Evolutionary conservation across 1,140 invertebrate genomes (phyloP).

Genomic region (Lordiphosa clarofinis): DNA sequence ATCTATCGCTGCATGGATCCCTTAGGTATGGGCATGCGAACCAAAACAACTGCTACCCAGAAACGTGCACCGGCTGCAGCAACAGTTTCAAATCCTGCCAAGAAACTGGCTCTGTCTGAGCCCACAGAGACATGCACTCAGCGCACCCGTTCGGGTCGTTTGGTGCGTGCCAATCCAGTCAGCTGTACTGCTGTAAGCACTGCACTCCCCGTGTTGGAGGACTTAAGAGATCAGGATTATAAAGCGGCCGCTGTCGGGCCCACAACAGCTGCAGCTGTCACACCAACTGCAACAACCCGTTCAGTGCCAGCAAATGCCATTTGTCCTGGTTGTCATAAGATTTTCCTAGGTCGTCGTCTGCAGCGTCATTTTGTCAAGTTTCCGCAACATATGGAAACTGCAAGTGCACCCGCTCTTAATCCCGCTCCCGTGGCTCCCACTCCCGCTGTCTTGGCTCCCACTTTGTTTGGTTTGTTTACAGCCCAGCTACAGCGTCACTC

Average conservation of each 20-base stretch:
- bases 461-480: conserved; percentile 59
- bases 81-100: conserved; percentile 4
- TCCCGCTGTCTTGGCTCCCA: conserved; percentile 13
- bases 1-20: conserved; percentile 68
- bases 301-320: conserved; percentile 58
- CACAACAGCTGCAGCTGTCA: neutral
- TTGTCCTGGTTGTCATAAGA: conserved; percentile 71
- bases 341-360: conserved; percentile 67
- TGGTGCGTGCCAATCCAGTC: conserved; percentile 44
- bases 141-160: conserved; percentile 53
- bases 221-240: conserved; percentile 61
- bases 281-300: conserved; percentile 10
- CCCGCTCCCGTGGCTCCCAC: neutral
- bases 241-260: conserved; percentile 12
- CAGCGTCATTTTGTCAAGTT: conserved; percentile 69
- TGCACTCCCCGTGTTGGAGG: conserved; percentile 34
- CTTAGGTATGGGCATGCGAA: conserved; percentile 52
- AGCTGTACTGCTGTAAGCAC: conserved; percentile 12
- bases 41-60: conserved; percentile 2
- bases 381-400: conserved; percentile 63
- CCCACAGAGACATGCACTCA: conserved; percentile 14
- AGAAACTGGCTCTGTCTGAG: neutral
- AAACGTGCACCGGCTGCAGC: conserved; percentile 17
- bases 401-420: conserved; percentile 1
- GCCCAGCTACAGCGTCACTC: conserved; percentile 58